Evolutionary conservation across 1,140 invertebrate genomes (phyloP), one percentile per base, ranked within the genome.

Genomic region (Adoxophyes honmai): DNA sequence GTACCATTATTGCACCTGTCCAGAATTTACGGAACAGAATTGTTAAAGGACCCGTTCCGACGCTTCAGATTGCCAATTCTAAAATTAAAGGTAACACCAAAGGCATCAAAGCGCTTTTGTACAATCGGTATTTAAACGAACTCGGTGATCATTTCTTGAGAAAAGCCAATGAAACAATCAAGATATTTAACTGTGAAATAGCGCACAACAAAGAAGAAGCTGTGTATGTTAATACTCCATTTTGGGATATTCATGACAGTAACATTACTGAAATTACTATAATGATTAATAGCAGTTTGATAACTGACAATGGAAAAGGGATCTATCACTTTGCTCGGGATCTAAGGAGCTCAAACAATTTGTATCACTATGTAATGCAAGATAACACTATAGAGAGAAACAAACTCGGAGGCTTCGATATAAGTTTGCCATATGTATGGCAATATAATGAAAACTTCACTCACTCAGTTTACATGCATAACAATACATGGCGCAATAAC

Each of bases 361-460:
- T 99, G 0, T 99, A 97, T 86, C 97, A 98, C 75, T 99, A 98
- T 92, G 91, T 96, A 16, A 80, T 99, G 28, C 94, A 96, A 88
- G 96, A 97, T 69, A 96, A 95, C 64, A 95, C 95, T 0, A 92
- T 98, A 34, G 95, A 97, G 73, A 91, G 95, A 64, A 99, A 99
- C 79, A 88, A 88, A 54, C 91, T 91, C 28, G 95, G 96, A 15
- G 97, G 97, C 11, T 94, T 99, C 60, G 93, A 97, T 73, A 89
- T 99, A 1, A 91, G 92, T 0, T 80, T 99, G 9, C 97, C 98
- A 0, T 98, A 98, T 74, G 96, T 98, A 7, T 98, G 96, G 96
- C 94, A 98, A 67, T 98, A 98, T 68, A 95, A 98, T 74, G 96
- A 98, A 81, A 98, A 98, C 76, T 97, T 96, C 65, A 98, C 96